Base-by-base conservation (phyloP, 1,140 invertebrate species). In the Cydia fagiglandana region DNA sequence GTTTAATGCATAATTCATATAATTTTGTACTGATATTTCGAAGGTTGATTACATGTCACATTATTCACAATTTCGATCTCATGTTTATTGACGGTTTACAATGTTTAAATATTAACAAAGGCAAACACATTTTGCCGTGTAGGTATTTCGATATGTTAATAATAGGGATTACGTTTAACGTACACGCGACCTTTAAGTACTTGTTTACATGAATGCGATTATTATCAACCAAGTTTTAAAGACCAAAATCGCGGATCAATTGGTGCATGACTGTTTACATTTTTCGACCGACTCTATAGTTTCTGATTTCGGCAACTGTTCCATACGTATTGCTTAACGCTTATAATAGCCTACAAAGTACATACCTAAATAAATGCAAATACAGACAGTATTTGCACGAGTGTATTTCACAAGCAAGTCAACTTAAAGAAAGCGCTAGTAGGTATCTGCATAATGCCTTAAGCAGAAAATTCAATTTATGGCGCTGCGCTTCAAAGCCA, bases 21-120 rank as follows among this genome's bases (percentile, higher is more conserved):
- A 73, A 73, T 73, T 73, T 73, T 50, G 73, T 73, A 73, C 73
- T 38, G 66, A 73, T 50, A 73, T 50, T 73, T 73, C 17, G 66
- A 17, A 30, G 47, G 47, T 53, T 73, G 73, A 73, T 73, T 47
- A 73, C 20, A 20, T 73, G 73, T 73, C 73, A 53, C 73, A 73
- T 73, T 73, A 73, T 73, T 73, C 73, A 50, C 73, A 73, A 73
- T 73, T 73, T 73, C 56, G 56, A 61, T 61, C 56, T 61, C 56
- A 24, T 61, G 56, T 61, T 61, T 61, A 61, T 61, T 61, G 56
- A 61, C 56, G 20, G 56, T 61, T 61, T 61, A 61, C 56, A 61
- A 61, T 61, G 56, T 61, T 61, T 61, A 24, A 24, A 47, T 47
- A 47, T 47, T 4, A 13, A 47, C 13, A 15, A 47, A 15, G 45